Conservation (phyloP, 2,888 invertebrate genomes). For the Erebia ligea region DNA sequence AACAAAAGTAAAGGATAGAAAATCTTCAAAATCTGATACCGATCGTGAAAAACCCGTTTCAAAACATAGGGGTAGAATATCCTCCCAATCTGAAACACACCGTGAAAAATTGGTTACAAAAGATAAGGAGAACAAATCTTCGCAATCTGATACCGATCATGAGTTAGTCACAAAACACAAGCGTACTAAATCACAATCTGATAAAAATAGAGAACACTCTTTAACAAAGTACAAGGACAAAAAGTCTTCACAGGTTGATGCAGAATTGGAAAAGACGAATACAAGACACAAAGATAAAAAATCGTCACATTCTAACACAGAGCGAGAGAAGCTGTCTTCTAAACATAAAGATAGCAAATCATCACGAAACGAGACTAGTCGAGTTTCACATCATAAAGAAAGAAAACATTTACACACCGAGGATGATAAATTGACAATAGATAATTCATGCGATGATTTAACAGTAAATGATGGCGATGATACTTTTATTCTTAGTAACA, state of each 20-base stretch:
- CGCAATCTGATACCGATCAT: constrained; percentile 29
- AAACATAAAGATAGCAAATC: constrained; percentile 43
- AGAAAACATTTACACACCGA: background rate
- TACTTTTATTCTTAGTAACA: constrained; percentile 23
- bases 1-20: background rate
- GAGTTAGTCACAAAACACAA: constrained; percentile 21
- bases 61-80: constrained; percentile 9
- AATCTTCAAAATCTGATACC: background rate
- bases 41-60: background rate
- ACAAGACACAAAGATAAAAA: background rate
- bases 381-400: constrained; percentile 1
- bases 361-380: constrained; percentile 28
- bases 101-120: constrained; percentile 15
- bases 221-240: background rate
- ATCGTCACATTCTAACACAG: constrained; percentile 1
- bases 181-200: constrained; percentile 10
- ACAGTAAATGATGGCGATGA: constrained; percentile 16
- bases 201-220: background rate
- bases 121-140: constrained; percentile 43
- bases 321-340: background rate
- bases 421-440: background rate
- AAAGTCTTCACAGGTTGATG: constrained; percentile 34
- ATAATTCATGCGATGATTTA: background rate
- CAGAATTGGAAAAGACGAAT: background rate
- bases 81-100: background rate